Evolutionary conservation across 2,113 vertebrate genomes (phyloP).

Genomic region (Upupa epops): DNA sequence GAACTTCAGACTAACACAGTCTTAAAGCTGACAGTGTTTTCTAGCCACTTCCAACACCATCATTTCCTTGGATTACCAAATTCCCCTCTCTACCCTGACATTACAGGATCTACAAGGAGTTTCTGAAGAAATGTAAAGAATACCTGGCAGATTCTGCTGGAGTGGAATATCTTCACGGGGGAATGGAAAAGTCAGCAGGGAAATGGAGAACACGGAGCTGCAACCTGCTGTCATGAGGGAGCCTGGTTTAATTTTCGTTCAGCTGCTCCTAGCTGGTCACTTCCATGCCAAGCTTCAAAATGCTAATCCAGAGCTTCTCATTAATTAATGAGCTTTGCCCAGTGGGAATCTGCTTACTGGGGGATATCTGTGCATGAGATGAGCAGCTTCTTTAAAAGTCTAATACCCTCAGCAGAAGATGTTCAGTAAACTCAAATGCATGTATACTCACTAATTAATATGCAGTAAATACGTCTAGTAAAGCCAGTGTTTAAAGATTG

Average conservation of each 20-base stretch:
- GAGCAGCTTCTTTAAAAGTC: background rate
- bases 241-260: slow-evolving; percentile 57
- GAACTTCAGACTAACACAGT: background rate
- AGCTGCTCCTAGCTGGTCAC: slow-evolving; percentile 19
- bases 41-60: background rate
- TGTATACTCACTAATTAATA: slow-evolving; percentile 1
- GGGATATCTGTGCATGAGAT: slow-evolving; percentile 18
- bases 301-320: slow-evolving; percentile 33
- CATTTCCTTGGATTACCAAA: background rate
- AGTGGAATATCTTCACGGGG: background rate
- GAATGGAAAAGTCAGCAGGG: slow-evolving; percentile 45
- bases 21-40: background rate
- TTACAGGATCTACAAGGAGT: background rate
- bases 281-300: slow-evolving; percentile 25
- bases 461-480: slow-evolving; percentile 9
- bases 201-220: background rate
- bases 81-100: background rate
- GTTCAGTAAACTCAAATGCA: background rate
- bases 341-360: slow-evolving; percentile 38
- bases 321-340: slow-evolving; percentile 69
- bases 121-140: background rate
- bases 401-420: slow-evolving; percentile 30
- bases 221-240: background rate
- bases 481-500: background rate
- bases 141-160: background rate